Evolutionary conservation across 2,888 invertebrate species (phyloP), one percentile per base, ranked within the genome.

Genomic region (Lasioglossum villosulum): DNA sequence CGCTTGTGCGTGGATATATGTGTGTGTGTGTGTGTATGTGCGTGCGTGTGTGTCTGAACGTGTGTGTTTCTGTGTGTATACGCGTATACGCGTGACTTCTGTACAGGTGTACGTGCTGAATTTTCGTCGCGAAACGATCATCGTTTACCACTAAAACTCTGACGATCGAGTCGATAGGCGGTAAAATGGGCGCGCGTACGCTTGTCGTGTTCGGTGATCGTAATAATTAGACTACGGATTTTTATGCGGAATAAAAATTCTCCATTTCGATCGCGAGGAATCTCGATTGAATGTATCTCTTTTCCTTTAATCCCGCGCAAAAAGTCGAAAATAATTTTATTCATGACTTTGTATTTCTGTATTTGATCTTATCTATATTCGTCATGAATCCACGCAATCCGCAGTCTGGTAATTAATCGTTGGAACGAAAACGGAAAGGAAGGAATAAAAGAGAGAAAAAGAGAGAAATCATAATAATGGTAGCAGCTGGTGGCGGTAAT

Each of bases 101-200:
- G n/a, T 56, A 56, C 56, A 56, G 56, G 23, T 56, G 56, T 56
- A 56, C 56, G 56, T 63, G 63, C 63, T 16, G 10, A 27, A 30
- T 30, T 71, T 27, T 73, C 92, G 89, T 92, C 93, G 93, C 91
- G 91, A 92, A 92, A 93, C 92, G 93, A 93, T 93, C 91, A 92
- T 94, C 88, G 92, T 92, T 93, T 91, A 93, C 91, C 91, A 88
- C 92, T 93, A 92, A 39, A 91, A 91, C 90, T 90, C 88, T 89
- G 91, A 90, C 90, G 91, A 92, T n/a, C 56, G 92, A 88, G 90
- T 92, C 82, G 91, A 93, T 93, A 93, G 93, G 92, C 93, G 92
- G 88, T 89, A 92, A 68, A 70, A 68, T 90, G 92, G 92, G 92
- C 92, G 92, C 89, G 91, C 89, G 75, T 92, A 92, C 91, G 92